Percentiles rank a stretch among this genome's conserved stretches.
These are phyloP conservation scores for Shargacucullia verbasci DNA, from an alignment of 2,888 invertebrate genomes.

Conservation along the genomic window DNA sequence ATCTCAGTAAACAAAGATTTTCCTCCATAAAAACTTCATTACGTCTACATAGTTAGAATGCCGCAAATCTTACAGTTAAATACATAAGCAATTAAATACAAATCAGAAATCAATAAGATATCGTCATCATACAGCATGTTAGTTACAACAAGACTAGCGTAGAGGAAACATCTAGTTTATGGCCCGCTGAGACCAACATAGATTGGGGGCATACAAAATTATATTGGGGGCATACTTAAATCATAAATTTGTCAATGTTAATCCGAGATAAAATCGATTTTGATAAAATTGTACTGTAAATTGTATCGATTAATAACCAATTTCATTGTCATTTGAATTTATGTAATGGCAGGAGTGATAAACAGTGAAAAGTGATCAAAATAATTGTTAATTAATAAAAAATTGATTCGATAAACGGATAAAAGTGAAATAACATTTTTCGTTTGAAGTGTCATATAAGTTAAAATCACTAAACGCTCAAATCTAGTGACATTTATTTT, in stretches of 20 bases:
- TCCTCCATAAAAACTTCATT: background rate
- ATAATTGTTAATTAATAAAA: no score
- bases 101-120: constrained; percentile 41
- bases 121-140: constrained; percentile 10
- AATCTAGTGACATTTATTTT: no score
- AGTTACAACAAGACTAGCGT: constrained; percentile 24
- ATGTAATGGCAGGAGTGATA: constrained; percentile 30
- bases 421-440: no score
- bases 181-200: constrained; percentile 7
- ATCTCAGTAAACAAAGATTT: background rate
- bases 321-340: constrained; percentile 25
- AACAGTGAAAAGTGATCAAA: constrained; percentile 2
- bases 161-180: constrained; percentile 13
- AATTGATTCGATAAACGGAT: no score
- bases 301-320: constrained; percentile 30
- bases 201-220: constrained; percentile 25
- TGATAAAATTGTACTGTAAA: constrained; percentile 33
- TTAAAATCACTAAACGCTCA: no score
- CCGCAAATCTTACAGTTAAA: constrained; percentile 19
- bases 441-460: no score
- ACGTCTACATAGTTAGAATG: constrained; percentile 11
- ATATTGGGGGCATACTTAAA: constrained; percentile 26
- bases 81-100: constrained; percentile 43
- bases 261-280: constrained; percentile 46
- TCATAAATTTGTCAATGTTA: constrained; percentile 38